Conservation (phyloP, 2,113 vertebrate species). For the Mesitornis unicolor region DNA sequence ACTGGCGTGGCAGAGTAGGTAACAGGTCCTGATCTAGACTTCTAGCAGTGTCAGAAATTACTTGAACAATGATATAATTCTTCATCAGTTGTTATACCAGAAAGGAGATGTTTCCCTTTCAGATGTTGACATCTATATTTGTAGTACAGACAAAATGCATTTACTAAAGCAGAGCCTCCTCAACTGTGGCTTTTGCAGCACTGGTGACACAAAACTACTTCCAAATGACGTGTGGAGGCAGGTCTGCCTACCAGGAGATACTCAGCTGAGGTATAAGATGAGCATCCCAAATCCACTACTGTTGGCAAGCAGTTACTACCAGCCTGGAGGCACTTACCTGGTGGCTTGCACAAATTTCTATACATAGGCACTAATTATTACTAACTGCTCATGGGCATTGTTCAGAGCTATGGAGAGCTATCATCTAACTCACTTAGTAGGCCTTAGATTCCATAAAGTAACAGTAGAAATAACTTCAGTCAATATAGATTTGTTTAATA, state of each 20-base stretch:
- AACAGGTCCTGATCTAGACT: background rate
- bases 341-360: background rate
- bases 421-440: background rate
- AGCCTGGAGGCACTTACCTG: background rate
- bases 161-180: background rate
- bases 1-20: background rate
- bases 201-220: background rate
- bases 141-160: background rate
- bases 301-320: background rate
- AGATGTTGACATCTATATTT: background rate
- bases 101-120: background rate
- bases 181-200: background rate
- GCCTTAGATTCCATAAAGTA: background rate
- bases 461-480: background rate
- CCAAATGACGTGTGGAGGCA: background rate
- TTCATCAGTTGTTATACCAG: background rate
- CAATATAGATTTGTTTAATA: background rate
- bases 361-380: background rate
- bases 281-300: background rate
- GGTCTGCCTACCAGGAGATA: background rate
- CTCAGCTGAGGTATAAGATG: background rate
- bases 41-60: background rate
- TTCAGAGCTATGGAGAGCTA: background rate
- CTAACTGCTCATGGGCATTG: background rate
- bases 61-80: background rate